phyloP scores from a whole-genome alignment of 2,113 vertebrate genomes.

The Nannobrachium achirus region DNA sequence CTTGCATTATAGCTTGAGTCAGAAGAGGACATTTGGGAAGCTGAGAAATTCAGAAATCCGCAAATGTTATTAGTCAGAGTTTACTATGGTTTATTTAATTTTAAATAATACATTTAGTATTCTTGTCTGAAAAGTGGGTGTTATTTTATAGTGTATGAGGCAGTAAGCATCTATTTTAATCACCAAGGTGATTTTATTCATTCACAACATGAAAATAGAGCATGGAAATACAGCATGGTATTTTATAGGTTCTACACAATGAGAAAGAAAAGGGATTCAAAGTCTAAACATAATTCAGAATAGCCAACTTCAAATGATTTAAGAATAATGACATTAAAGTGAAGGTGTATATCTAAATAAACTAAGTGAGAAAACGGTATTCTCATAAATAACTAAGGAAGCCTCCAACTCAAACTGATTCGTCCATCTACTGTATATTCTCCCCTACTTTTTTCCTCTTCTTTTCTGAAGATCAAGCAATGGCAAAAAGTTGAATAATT shows the following conservation, averaged over 20 bases:
- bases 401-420: slow-evolving; percentile 62
- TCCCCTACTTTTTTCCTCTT: slow-evolving; percentile 71
- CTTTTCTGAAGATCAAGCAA: slow-evolving; percentile 85
- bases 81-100: neutral
- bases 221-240: neutral
- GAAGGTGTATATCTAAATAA: slow-evolving; percentile 31
- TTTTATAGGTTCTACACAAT: neutral
- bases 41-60: neutral
- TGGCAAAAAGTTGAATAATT: slow-evolving; percentile 85
- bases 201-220: too few species aligned
- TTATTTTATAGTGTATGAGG: neutral
- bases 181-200: too few species aligned
- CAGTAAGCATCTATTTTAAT: too few species aligned
- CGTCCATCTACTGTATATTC: slow-evolving; percentile 69
- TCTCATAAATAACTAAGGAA: slow-evolving; percentile 51
- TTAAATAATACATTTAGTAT: neutral
- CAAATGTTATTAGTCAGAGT: neutral
- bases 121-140: neutral
- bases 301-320: slow-evolving; percentile 14
- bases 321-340: slow-evolving; percentile 40
- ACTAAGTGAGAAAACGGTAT: slow-evolving; percentile 41
- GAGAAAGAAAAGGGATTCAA: neutral
- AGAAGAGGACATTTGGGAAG: too few species aligned
- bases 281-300: too few species aligned
- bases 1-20: too few species aligned